Evolutionary conservation across 2,113 vertebrate species (phyloP), one percentile per base, ranked within the genome.

Genomic region (Paralichthys olivaceus): DNA sequence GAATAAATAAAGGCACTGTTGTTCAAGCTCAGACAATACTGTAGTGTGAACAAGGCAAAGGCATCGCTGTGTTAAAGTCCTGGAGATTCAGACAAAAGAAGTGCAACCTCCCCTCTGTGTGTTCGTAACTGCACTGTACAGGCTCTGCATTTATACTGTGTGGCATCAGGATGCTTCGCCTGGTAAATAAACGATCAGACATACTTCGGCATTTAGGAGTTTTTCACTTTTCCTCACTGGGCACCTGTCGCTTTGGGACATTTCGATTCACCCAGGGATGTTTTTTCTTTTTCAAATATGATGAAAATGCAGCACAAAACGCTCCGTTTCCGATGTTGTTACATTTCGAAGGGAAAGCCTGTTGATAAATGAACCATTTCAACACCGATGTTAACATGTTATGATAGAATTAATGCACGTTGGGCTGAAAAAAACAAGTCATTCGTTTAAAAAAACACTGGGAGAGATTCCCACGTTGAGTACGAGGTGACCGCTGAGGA

Each of bases 1-100:
- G 92, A 95, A 96, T 96, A 96, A 96, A 97, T 96, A 96, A 96
- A 98, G 96, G 94, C 95, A 96, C 96, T 94, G 95, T 96, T 96
- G 94, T 96, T 95, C 93, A 69, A 78, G 92, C 92, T 95, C 94
- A 91, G 93, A 96, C 96, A 98, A 97, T 94, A 96, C 96, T 96
- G 87, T 89, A 80, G 80, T 96, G 95, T 95, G 95, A 96, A 94
- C 96, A 88, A 81, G 72, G 77, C 95, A 96, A 98, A 97, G 96
- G 96, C 96, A 96, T 95, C 94, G 93, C 93, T 86, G 95, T 97
- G 95, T 96, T 49, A 49, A 96, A 72, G 61, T 77, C 79, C 22
- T 76, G 71, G 15, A 47, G 40, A 49, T 75, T 84, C 64, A 34
- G 72, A 78, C 56, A 81, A 71, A 74, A 64, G 26, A 47, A 7